phyloP scores from a whole-genome alignment of 2,797 vertebrate species.

The Balearica regulorum region DNA sequence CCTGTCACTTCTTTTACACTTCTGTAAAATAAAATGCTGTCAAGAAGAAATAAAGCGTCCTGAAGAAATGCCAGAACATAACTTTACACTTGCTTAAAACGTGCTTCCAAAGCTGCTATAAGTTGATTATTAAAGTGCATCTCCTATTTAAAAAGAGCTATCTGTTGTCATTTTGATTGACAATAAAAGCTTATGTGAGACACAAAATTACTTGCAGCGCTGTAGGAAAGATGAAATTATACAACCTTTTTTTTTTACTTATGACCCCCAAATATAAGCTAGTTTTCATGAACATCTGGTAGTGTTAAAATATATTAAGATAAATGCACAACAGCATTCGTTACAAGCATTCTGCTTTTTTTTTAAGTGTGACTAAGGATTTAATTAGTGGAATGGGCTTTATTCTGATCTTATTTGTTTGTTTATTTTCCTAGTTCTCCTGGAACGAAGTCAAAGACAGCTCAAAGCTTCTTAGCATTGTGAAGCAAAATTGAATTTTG shows the following conservation, averaged over 20 bases:
- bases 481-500: neutral
- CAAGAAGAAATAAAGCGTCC: conserved; percentile 56
- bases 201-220: neutral
- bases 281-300: neutral
- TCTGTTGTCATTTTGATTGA: conserved; percentile 23
- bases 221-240: neutral
- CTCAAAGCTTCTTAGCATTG: neutral
- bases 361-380: neutral
- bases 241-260: neutral
- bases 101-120: conserved; percentile 12
- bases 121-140: conserved; percentile 40
- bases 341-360: neutral
- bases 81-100: neutral
- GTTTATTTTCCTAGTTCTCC: neutral
- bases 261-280: neutral
- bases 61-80: conserved; percentile 44
- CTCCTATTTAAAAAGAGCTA: neutral
- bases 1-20: conserved; percentile 67
- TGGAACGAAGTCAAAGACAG: neutral
- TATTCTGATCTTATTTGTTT: neutral
- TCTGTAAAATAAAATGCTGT: conserved; percentile 66
- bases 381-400: neutral
- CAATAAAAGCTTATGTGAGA: neutral
- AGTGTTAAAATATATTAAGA: neutral
- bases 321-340: neutral